phyloP scores from a whole-genome alignment of 2,888 invertebrate genomes.

The Dynastes grantii region DNA sequence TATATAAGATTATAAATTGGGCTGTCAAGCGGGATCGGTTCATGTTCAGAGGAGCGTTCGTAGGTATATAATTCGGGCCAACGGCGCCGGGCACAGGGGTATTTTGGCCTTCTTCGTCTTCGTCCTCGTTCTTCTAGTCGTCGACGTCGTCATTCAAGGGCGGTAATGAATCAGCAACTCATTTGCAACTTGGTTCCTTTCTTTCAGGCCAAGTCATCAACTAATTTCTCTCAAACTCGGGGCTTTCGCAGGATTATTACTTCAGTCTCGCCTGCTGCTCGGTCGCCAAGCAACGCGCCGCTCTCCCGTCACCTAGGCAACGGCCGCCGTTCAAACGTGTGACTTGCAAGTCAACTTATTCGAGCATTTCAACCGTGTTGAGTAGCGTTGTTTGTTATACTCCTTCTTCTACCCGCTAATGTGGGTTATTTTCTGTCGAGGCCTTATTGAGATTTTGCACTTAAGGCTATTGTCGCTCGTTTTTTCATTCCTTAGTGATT shows the following conservation, averaged over 20 bases:
- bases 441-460: constrained; percentile 60
- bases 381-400: constrained; percentile 63
- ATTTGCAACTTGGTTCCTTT: constrained; percentile 69
- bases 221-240: constrained; percentile 68
- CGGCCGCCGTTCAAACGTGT: constrained; percentile 62
- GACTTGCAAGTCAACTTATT: constrained; percentile 67
- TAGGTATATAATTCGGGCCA: constrained; percentile 48
- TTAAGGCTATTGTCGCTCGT: constrained; percentile 54
- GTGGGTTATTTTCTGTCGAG: constrained; percentile 63
- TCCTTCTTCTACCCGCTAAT: constrained; percentile 59
- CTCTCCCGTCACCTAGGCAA: constrained; percentile 52
- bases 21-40: constrained; percentile 55
- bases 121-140: constrained; percentile 44
- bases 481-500: constrained; percentile 47
- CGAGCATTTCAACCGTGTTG: constrained; percentile 62
- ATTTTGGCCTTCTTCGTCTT: constrained; percentile 42
- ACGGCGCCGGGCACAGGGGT: constrained; percentile 25
- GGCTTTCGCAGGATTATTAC: constrained; percentile 67
- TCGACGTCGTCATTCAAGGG: constrained; percentile 57
- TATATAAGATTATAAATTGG: constrained; percentile 58
- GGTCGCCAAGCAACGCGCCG: constrained; percentile 57
- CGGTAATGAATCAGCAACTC: constrained; percentile 67
- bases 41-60: constrained; percentile 40
- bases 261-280: constrained; percentile 59
- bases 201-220: constrained; percentile 68